Evolutionary conservation across 2,113 vertebrate species (phyloP).

Genomic region (Hemibagrus wyckioides): DNA sequence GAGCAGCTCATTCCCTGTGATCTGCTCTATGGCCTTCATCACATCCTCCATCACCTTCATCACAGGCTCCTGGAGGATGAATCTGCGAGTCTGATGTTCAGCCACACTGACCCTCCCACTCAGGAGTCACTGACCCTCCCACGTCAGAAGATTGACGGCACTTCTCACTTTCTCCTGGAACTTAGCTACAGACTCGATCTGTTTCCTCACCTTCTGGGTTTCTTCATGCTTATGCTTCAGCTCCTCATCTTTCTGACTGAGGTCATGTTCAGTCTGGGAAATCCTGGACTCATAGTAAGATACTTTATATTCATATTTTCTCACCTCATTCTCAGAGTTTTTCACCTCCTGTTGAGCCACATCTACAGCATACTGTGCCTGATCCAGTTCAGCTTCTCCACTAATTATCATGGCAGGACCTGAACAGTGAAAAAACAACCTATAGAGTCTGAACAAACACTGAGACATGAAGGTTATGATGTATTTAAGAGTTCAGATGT

Average conservation of each 20-base stretch:
- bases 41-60: constrained; percentile 26
- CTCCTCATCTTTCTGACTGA: not conserved
- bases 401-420: not conserved
- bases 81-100: constrained; percentile 11
- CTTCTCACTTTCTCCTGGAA: constrained; percentile 19
- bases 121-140: too few species aligned
- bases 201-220: constrained; percentile 3
- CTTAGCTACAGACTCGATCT: not conserved
- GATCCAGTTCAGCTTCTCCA: rapidly evolving
- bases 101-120: constrained; percentile 16
- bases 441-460: not conserved
- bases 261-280: not conserved
- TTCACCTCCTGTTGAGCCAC: not conserved
- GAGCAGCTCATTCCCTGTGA: constrained; percentile 22
- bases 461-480: not conserved
- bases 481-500: not conserved
- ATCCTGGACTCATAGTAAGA: not conserved
- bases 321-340: not conserved
- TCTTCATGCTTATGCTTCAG: not conserved
- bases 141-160: not conserved
- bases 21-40: constrained; percentile 36
- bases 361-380: not conserved
- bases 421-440: not conserved
- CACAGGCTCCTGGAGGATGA: constrained; percentile 28
- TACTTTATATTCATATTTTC: not conserved